A percentile compares a stretch with the other conserved stretches of the same genome.
Conservation (phyloP, 2,888 invertebrate species). For the Ectobius pallidus region DNA sequence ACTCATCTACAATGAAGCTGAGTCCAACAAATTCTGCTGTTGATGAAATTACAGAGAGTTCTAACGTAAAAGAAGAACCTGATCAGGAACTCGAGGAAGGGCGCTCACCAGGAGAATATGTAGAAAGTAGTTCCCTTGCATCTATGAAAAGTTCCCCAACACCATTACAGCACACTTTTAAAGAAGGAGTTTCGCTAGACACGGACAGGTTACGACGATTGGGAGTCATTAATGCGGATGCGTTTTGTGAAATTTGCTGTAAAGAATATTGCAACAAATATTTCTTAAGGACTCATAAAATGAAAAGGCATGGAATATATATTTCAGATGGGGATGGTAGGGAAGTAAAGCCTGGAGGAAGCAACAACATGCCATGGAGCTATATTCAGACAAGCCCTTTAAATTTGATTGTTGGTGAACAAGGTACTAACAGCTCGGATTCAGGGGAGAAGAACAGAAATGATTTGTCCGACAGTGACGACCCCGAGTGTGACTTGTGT, state of each 20-base stretch:
- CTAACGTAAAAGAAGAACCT: slow-evolving; percentile 26
- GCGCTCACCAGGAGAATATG: not conserved
- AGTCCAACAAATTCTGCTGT: slow-evolving; percentile 31
- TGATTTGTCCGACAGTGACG: slow-evolving; percentile 47
- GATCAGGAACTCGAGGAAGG: slow-evolving; percentile 31
- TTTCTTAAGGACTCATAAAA: slow-evolving; percentile 89
- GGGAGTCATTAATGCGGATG: slow-evolving; percentile 84
- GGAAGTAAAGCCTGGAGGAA: slow-evolving; percentile 30
- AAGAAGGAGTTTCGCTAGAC: slow-evolving; percentile 58
- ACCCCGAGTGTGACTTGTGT: slow-evolving; percentile 52
- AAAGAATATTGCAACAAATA: slow-evolving; percentile 94
- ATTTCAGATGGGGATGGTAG: slow-evolving; percentile 64
- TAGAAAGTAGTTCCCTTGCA: not conserved
- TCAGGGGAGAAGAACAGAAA: slow-evolving; percentile 56
- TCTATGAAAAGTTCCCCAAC: not conserved
- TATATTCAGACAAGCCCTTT: slow-evolving; percentile 71
- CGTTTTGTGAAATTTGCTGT: slow-evolving; percentile 92
- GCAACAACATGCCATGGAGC: slow-evolving; percentile 51
- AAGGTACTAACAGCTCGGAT: slow-evolving; percentile 56
- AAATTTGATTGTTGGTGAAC: slow-evolving; percentile 75
- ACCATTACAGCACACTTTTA: slow-evolving; percentile 46
- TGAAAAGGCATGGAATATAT: slow-evolving; percentile 87
- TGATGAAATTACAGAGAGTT: slow-evolving; percentile 29
- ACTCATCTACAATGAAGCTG: not conserved
- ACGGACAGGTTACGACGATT: slow-evolving; percentile 75